Base-by-base conservation (phyloP, 2,888 invertebrate genomes). In the Gari tellinella region DNA sequence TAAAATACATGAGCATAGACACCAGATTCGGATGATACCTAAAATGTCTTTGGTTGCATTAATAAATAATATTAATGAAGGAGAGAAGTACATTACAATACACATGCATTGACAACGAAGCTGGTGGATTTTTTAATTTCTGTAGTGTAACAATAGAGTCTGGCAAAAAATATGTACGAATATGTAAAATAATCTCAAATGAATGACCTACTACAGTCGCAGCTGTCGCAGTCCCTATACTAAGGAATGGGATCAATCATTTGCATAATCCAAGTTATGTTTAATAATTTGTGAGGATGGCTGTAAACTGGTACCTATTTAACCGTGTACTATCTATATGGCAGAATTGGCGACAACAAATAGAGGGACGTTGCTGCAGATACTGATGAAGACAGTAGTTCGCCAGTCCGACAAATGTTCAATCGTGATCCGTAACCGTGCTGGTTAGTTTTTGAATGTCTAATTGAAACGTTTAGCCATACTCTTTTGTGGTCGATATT, bases 301-400 rank as follows among this genome's bases (percentile, higher is more conserved):
- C 31, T 19, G 65, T 17, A 66, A 65, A 74, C 40, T 74, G 74
- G 38, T 69, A 75, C n/a, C 67, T 41, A 14, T 66, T 62, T 5
- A 70, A n/a, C 23, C 63, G 58, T 26, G 25, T 45, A 2, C 67
- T 63, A 25, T 56, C 46, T 56, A 51, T 61, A 64, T 72, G 70
- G 41, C 58, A 60, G 40, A 72, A 64, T 2, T 72, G 41, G 14
- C 61, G 58, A 14, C 69, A 51, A 10, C 19, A 5, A 23, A 51
- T 15, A 12, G 4, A 1, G 2, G 64, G 63, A 12, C 64, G 19
- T 19, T 55, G 37, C 14, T 17, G 17, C 25, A 68, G 37, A 48
- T 45, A 73, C 3, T 52, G 19, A 15, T 12, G 17, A 17, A 65
- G n/a, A 14, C 2, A 43, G 7, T 10, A 14, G 3, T 8, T 12